These are phyloP conservation scores for Erythrolamprus reginae DNA, from an alignment of 2,113 vertebrate species.

Conservation along the genomic window DNA sequence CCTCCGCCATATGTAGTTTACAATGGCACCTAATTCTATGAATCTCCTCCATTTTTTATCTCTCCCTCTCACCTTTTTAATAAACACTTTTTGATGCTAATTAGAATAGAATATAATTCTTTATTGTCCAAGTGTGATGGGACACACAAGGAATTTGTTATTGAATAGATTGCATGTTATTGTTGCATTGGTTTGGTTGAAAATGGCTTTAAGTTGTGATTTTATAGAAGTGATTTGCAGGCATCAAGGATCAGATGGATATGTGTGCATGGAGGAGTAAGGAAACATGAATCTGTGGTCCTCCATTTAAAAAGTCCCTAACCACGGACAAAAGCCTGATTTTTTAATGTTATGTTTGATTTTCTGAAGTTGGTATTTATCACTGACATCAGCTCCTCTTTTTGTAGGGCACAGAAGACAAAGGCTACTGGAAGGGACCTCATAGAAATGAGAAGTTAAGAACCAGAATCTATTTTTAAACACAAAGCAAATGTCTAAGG, in stretches of 20 bases:
- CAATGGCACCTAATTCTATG: not conserved
- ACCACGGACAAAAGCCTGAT: not conserved
- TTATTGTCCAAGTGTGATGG: no score
- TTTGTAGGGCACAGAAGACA: conserved; percentile 10
- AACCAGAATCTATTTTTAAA: conserved; percentile 27
- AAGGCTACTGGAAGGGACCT: conserved; percentile 7
- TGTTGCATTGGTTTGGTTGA: not conserved
- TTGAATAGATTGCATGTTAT: not conserved
- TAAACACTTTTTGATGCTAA: not conserved
- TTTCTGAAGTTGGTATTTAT: conserved; percentile 16
- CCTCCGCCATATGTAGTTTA: not conserved
- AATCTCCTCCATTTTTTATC: not conserved
- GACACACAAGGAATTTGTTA: no score
- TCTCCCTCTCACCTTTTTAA: not conserved
- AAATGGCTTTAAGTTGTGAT: not conserved
- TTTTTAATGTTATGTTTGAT: not conserved
- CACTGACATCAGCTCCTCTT: not conserved
- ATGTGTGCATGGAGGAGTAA: not conserved
- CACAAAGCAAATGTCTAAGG: not conserved
- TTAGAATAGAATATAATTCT: no score
- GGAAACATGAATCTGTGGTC: not conserved
- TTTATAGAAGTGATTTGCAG: not conserved
- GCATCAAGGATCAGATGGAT: not conserved
- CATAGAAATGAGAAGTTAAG: conserved; percentile 2
- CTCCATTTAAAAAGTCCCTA: not conserved